Conservation (phyloP, 1,140 invertebrate species). For the Harpegnathos saltator region DNA sequence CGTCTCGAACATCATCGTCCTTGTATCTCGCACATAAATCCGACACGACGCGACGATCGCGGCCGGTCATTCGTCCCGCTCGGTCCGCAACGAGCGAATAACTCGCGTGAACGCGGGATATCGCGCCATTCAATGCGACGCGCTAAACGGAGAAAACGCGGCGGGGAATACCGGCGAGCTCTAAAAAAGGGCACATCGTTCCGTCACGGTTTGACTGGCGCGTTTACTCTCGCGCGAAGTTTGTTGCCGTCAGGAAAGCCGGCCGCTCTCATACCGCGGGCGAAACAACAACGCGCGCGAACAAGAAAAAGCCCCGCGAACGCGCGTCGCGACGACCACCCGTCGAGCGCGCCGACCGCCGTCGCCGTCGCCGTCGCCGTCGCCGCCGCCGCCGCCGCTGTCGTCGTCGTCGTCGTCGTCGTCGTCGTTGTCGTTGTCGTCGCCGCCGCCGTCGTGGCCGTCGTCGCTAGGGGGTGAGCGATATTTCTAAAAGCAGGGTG, state of each 20-base stretch:
- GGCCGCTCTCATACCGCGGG: constrained; percentile 2
- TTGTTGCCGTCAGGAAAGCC: constrained; percentile 20
- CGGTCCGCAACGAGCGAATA: neutral
- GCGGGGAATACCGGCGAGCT: neutral
- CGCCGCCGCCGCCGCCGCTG: constrained; percentile 56
- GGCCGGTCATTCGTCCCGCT: neutral
- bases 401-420: constrained; percentile 58
- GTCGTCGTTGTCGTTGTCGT: constrained; percentile 54
- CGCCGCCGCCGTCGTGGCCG: constrained; percentile 57
- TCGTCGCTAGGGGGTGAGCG: constrained; percentile 58
- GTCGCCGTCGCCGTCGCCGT: constrained; percentile 55
- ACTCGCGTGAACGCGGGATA: constrained; percentile 12
- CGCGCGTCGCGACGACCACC: constrained; percentile 71
- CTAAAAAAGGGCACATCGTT: constrained; percentile 38
- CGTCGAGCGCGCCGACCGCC: constrained; percentile 63
- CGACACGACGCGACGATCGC: neutral
- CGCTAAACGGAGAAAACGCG: neutral
- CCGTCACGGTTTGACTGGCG: constrained; percentile 49
- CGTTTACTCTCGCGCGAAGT: constrained; percentile 55
- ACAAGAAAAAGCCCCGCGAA: constrained; percentile 62
- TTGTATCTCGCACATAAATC: neutral
- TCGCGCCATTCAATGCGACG: neutral
- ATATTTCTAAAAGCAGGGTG: constrained; percentile 74
- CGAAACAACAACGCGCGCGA: constrained; percentile 32
- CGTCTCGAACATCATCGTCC: too few species aligned